Evolutionary conservation across 2,888 invertebrate species (phyloP).

Genomic region (Melangyna quadrimaculata): DNA sequence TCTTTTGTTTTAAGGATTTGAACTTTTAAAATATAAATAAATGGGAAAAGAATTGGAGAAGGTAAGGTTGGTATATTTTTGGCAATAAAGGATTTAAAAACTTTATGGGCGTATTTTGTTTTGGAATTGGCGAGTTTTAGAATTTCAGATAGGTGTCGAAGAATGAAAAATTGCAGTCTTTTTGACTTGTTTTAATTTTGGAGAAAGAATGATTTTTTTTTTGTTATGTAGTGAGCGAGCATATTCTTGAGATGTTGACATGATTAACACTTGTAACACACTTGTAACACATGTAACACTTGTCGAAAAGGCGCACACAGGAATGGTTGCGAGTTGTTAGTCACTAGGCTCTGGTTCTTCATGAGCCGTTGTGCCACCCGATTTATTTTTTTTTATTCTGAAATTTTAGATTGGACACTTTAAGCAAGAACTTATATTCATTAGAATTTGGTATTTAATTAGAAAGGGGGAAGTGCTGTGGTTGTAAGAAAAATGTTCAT

Average conservation of each 20-base stretch:
- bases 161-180: background rate
- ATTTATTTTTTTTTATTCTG: too few relatives aligned
- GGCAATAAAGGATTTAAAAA: background rate
- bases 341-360: too few relatives aligned
- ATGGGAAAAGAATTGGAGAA: background rate
- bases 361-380: too few relatives aligned
- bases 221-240: background rate
- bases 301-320: too few relatives aligned
- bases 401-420: too few relatives aligned
- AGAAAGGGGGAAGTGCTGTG: too few relatives aligned
- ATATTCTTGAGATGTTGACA: background rate
- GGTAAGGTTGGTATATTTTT: background rate
- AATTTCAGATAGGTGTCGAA: background rate
- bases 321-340: too few relatives aligned
- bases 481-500: too few relatives aligned
- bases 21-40: background rate
- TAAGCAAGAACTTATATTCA: too few relatives aligned
- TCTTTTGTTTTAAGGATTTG: background rate
- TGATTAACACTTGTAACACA: background rate
- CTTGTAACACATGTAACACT: too few relatives aligned
- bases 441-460: too few relatives aligned
- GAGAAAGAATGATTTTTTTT: background rate
- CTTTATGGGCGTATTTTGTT: constrained; percentile 5
- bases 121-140: background rate
- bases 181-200: background rate